Conservation (phyloP, 2,113 vertebrate genomes). For the Bombycilla garrulus region DNA sequence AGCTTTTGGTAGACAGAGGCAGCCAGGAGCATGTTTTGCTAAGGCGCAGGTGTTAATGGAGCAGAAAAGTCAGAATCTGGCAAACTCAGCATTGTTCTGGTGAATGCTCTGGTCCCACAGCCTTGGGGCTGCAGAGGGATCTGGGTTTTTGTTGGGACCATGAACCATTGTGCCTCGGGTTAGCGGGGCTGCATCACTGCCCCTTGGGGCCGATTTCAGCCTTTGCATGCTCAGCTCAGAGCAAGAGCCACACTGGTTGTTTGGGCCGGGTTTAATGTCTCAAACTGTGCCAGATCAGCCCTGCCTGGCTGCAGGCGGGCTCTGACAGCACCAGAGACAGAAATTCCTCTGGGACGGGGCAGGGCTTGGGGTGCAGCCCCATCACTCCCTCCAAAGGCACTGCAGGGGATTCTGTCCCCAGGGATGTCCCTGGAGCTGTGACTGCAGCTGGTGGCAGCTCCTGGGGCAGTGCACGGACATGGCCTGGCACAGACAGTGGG, state of each 20-base stretch:
- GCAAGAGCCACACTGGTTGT: not conserved
- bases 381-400: not conserved
- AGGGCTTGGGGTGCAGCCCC: not conserved
- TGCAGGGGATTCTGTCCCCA: not conserved
- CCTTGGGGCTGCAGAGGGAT: not conserved
- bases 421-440: not conserved
- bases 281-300: too few relatives aligned
- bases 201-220: not conserved
- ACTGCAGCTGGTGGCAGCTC: constrained; percentile 5
- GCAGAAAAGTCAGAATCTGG: not conserved
- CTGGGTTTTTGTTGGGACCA: not conserved
- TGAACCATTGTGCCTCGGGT: not conserved
- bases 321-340: not conserved
- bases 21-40: not conserved
- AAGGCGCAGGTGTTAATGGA: not conserved
- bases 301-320: not conserved
- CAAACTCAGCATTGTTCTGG: not conserved
- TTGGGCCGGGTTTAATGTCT: not conserved
- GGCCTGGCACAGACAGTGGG: not conserved
- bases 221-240: not conserved
- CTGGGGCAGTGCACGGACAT: not conserved
- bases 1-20: not conserved
- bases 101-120: not conserved
- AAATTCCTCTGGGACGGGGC: not conserved
- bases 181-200: not conserved